Evolutionary conservation across 92 coral and sea anemone genomes (phyloP).

Genomic region (Zoanthus sociatus): DNA sequence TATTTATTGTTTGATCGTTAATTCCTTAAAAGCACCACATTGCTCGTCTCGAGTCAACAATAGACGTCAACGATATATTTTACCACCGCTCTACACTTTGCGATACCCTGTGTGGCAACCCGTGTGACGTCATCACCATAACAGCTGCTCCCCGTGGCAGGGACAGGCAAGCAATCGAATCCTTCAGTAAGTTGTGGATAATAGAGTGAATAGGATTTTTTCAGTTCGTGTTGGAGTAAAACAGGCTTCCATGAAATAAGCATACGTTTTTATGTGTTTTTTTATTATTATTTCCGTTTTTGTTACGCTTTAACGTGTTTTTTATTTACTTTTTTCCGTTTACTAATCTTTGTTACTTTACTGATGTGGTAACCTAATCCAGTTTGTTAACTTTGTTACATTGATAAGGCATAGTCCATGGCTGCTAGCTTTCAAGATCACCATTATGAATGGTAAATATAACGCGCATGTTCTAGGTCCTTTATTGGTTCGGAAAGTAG

Average conservation of each 20-base stretch:
- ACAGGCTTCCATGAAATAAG: background rate
- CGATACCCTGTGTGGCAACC: slow-evolving; percentile 89
- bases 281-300: too few relatives aligned
- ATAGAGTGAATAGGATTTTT: background rate
- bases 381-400: too few relatives aligned
- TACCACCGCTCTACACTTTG: slow-evolving; percentile 92
- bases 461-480: too few relatives aligned
- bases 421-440: too few relatives aligned
- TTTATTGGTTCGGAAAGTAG: too few relatives aligned
- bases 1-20: background rate
- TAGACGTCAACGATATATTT: slow-evolving; percentile 74
- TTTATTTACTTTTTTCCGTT: too few relatives aligned
- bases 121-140: slow-evolving; percentile 96
- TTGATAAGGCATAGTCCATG: too few relatives aligned
- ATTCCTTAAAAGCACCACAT: slow-evolving; percentile 71
- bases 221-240: background rate
- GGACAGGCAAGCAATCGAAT: slow-evolving; percentile 64
- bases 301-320: too few relatives aligned
- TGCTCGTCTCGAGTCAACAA: slow-evolving; percentile 75
- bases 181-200: slow-evolving; percentile 65
- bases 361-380: too few relatives aligned
- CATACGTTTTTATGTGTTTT: too few relatives aligned
- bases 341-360: too few relatives aligned
- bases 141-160: slow-evolving; percentile 82
- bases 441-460: too few relatives aligned